Conservation (phyloP, 2,797 vertebrate genomes). For the Lutjanus argentimaculatus region DNA sequence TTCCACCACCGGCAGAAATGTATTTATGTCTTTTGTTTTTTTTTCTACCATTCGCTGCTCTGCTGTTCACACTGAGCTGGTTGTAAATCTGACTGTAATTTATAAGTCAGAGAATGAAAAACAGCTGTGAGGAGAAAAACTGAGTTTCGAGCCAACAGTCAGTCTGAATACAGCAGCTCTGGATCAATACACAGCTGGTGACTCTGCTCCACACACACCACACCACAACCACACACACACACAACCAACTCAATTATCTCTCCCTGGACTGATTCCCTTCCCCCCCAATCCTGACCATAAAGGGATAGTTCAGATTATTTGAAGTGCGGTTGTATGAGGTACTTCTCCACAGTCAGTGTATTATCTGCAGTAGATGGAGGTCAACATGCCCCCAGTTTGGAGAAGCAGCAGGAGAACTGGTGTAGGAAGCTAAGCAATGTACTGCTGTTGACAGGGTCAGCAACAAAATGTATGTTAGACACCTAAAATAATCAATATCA, state of each 20-base stretch:
- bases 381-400: no score
- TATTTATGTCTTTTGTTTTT: no score
- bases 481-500: no score
- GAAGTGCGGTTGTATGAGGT: no score
- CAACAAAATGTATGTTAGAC: no score
- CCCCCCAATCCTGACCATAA: background rate
- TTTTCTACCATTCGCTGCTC: background rate
- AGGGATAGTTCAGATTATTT: no score
- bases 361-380: no score
- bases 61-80: background rate
- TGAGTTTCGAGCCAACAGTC: slow-evolving; percentile 48
- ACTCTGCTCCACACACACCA: background rate
- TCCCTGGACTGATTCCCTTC: background rate
- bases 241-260: slow-evolving; percentile 11
- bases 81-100: slow-evolving; percentile 35
- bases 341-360: no score
- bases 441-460: no score
- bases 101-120: slow-evolving; percentile 45
- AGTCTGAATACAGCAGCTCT: slow-evolving; percentile 53
- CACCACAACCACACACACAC: slow-evolving; percentile 21
- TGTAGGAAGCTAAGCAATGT: no score
- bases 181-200: slow-evolving; percentile 62
- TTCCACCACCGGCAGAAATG: no score
- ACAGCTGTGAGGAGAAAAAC: slow-evolving; percentile 44
- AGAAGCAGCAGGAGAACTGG: no score